Evolutionary conservation across 2,113 vertebrate species (phyloP).

Genomic region (Cheirogaleus medius): DNA sequence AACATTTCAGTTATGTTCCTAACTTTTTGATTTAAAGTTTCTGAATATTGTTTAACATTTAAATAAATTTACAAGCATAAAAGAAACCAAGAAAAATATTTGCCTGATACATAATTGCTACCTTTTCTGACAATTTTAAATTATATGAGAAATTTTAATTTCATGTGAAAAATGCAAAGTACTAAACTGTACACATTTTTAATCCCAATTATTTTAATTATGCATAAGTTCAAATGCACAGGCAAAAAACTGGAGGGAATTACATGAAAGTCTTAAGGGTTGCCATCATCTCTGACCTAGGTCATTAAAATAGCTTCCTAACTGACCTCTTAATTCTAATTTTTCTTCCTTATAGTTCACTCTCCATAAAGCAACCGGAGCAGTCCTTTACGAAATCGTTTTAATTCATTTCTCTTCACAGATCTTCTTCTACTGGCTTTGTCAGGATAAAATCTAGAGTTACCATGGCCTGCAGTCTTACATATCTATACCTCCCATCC

Average conservation of each 20-base stretch:
- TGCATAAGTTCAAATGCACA: neutral
- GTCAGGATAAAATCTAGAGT: neutral
- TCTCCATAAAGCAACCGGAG: neutral
- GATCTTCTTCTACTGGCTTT: neutral
- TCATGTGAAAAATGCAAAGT: neutral
- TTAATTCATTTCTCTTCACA: neutral
- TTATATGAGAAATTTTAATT: neutral
- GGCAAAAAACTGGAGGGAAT: neutral
- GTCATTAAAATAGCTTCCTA: neutral
- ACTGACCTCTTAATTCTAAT: neutral
- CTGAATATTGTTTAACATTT: neutral
- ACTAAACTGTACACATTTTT: neutral
- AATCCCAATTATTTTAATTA: neutral
- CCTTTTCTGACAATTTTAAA: neutral
- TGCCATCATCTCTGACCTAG: neutral
- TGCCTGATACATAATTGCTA: neutral
- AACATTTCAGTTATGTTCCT: neutral
- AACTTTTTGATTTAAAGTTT: neutral
- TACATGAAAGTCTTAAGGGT: neutral
- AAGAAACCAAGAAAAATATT: neutral
- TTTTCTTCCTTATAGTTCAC: neutral
- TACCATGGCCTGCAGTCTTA: neutral
- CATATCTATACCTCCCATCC: neutral
- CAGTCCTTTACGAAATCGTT: neutral
- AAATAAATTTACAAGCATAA: neutral